Evolutionary conservation across 2,797 vertebrate genomes (phyloP).

Genomic region (Darevskia nairensis): DNA sequence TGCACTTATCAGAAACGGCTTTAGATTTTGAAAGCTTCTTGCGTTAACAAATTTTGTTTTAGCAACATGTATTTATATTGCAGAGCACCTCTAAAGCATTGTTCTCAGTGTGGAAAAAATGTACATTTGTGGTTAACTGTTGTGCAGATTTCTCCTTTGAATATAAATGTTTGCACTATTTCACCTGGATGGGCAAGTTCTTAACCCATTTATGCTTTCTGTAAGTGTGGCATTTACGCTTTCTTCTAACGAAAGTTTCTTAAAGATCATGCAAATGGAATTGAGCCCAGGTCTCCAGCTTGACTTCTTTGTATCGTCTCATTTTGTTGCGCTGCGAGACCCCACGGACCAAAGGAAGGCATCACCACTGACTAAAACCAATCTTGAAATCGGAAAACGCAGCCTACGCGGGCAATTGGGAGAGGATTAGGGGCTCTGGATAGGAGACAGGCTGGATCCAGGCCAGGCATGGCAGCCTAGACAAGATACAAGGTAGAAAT

Average conservation of each 20-base stretch:
- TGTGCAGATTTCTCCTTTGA: slow-evolving; percentile 32
- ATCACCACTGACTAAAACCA: not conserved
- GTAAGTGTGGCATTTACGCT: slow-evolving; percentile 46
- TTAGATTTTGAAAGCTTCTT: slow-evolving; percentile 26
- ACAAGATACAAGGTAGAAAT: not conserved
- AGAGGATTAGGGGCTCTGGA: not conserved
- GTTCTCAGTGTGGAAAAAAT: slow-evolving; percentile 20
- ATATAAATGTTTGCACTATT: slow-evolving; percentile 61
- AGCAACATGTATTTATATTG: slow-evolving; percentile 61
- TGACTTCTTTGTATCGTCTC: slow-evolving; percentile 39
- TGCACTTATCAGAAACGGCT: slow-evolving; percentile 20
- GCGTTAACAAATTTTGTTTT: slow-evolving; percentile 41
- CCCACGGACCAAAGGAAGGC: not conserved
- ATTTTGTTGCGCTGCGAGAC: slow-evolving; percentile 49
- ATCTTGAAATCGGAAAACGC: not conserved
- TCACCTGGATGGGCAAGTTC: slow-evolving; percentile 40
- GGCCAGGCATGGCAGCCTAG: too few species aligned
- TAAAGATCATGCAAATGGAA: slow-evolving; percentile 53
- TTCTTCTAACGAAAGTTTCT: slow-evolving; percentile 44
- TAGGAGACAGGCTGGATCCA: not conserved
- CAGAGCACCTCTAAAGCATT: slow-evolving; percentile 58
- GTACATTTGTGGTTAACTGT: slow-evolving; percentile 59
- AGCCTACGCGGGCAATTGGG: not conserved
- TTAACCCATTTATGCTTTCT: slow-evolving; percentile 36
- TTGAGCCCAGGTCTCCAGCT: slow-evolving; percentile 53